phyloP scores from a whole-genome alignment of 2,797 vertebrate genomes.

The Cyclura pinguis region DNA sequence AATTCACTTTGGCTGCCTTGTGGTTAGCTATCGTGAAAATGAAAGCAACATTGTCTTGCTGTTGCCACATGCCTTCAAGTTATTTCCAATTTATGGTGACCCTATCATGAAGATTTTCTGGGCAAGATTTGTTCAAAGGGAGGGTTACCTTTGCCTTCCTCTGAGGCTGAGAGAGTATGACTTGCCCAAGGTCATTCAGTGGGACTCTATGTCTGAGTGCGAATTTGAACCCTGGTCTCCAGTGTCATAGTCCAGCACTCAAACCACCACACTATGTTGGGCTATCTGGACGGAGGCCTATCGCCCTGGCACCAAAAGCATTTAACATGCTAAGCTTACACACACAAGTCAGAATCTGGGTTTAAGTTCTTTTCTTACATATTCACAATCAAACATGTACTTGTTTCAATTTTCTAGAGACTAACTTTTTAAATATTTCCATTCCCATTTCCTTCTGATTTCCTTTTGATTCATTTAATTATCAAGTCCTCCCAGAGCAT shows the following conservation, averaged over 20 bases:
- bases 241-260: no score
- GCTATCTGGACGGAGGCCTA: not conserved
- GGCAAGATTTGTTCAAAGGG: no score
- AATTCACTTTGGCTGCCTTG: not conserved
- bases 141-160: no score
- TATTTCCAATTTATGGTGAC: no score
- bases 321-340: not conserved
- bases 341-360: conserved; percentile 18
- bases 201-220: no score
- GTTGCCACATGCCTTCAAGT: no score
- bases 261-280: not conserved
- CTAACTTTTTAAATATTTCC: conserved; percentile 17
- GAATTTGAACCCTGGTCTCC: no score
- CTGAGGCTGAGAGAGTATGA: no score
- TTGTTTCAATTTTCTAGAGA: conserved; percentile 1
- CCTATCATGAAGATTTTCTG: no score
- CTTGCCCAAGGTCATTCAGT: no score
- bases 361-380: not conserved
- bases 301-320: conserved; percentile 34
- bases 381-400: conserved; percentile 24
- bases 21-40: not conserved
- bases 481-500: not conserved
- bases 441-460: conserved; percentile 23
- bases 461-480: conserved; percentile 18
- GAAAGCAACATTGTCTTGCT: not conserved